Conservation (phyloP, 2,888 invertebrate species). For the Dinocampus coccinellae region DNA sequence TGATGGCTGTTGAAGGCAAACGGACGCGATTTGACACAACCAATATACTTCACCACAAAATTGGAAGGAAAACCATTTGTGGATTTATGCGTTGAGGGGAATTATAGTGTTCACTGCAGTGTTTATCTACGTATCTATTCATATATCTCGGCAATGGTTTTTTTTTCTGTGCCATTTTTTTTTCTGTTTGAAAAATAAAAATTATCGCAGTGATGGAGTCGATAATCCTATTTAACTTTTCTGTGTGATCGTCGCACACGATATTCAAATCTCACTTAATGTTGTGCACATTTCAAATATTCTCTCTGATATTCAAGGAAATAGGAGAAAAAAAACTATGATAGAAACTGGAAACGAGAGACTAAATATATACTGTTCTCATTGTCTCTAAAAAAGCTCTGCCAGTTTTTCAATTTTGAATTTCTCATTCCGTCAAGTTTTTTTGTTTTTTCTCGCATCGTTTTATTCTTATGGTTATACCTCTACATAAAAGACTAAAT, state of each 20-base stretch:
- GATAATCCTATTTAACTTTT: slow-evolving; percentile 21
- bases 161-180: no score
- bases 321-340: slow-evolving; percentile 2
- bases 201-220: no score
- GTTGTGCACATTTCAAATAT: background rate
- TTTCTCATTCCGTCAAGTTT: slow-evolving; percentile 24
- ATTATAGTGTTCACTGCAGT: background rate
- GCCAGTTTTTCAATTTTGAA: slow-evolving; percentile 30
- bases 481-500: background rate
- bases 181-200: background rate
- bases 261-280: slow-evolving; percentile 6
- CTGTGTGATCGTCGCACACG: slow-evolving; percentile 12
- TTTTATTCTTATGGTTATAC: background rate
- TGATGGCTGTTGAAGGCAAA: background rate
- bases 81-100: slow-evolving; percentile 12
- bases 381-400: slow-evolving; percentile 16
- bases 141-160: no score
- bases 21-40: slow-evolving; percentile 20
- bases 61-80: slow-evolving; percentile 14
- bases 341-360: background rate
- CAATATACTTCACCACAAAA: slow-evolving; percentile 19
- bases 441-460: slow-evolving; percentile 4
- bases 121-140: background rate
- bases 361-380: background rate
- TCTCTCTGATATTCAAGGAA: background rate